Evolutionary conservation across 2,113 vertebrate species (phyloP).

Genomic region (Orcinus orca): DNA sequence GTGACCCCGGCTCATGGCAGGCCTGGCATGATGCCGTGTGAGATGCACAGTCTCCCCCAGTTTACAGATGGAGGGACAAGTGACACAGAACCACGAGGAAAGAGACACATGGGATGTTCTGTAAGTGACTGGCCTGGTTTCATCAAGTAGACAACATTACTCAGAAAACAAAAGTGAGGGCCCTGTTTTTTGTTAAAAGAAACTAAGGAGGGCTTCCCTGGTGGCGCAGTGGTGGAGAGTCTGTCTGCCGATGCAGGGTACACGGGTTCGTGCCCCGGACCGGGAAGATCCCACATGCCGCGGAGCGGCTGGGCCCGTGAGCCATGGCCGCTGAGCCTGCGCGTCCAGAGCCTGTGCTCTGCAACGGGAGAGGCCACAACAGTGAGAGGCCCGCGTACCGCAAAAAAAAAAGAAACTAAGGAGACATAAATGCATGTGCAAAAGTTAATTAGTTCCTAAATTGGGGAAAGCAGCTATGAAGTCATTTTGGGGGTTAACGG

Average conservation of each 20-base stretch:
- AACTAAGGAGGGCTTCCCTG: neutral
- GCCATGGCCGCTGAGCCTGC: no score
- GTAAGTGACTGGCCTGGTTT: neutral
- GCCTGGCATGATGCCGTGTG: neutral
- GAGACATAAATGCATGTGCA: neutral
- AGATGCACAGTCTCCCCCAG: neutral
- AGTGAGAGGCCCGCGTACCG: no score
- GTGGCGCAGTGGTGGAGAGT: no score
- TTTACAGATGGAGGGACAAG: neutral
- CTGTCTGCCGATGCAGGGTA: no score
- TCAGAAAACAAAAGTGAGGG: neutral
- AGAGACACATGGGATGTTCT: neutral
- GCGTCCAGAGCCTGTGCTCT: no score
- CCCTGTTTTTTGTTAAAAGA: no score
- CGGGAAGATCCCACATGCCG: no score
- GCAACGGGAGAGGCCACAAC: no score
- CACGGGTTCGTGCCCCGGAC: no score
- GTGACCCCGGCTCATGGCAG: neutral
- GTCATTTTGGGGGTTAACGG: neutral
- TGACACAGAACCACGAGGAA: neutral
- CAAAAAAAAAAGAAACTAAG: no score
- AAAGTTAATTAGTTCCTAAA: neutral
- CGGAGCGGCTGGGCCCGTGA: no score
- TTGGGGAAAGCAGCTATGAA: neutral
- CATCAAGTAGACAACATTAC: no score